Evolutionary conservation across 2,888 invertebrate species (phyloP).

Genomic region (Microplitis manilae): DNA sequence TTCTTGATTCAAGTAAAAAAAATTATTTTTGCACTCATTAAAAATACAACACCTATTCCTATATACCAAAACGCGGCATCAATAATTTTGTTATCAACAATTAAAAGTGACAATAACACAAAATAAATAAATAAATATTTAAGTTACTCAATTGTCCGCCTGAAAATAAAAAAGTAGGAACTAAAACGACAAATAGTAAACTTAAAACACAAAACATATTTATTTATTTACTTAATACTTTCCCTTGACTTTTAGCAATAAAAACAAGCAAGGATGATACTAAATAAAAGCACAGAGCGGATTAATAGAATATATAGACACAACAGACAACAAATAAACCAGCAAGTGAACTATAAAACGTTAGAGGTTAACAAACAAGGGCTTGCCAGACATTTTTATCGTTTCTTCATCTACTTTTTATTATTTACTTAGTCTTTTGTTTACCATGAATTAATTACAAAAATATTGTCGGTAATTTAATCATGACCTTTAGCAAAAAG

Average conservation of each 20-base stretch:
- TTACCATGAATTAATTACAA: too few relatives aligned
- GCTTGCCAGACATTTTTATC: conserved; percentile 1
- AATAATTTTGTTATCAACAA: too few relatives aligned
- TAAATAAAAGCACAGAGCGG: neutral
- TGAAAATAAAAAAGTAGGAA: neutral
- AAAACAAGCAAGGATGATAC: neutral
- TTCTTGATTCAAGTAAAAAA: too few relatives aligned
- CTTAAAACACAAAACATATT: neutral
- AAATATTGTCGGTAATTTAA: too few relatives aligned
- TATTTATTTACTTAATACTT: neutral
- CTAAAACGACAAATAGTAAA: neutral
- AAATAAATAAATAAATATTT: too few relatives aligned
- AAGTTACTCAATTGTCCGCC: too few relatives aligned
- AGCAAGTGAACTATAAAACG: neutral
- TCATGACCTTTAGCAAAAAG: too few relatives aligned
- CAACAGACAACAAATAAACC: neutral
- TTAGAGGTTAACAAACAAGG: neutral
- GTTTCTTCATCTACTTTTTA: neutral
- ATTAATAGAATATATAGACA: neutral
- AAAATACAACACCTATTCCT: too few relatives aligned
- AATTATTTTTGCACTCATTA: too few relatives aligned
- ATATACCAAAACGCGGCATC: too few relatives aligned
- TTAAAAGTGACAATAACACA: too few relatives aligned
- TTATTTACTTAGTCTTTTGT: neutral
- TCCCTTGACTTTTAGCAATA: neutral